A percentile compares a stretch with the other conserved stretches of the same genome.
Conservation (phyloP, 2,113 vertebrate species). For the Labrus mixtus region DNA sequence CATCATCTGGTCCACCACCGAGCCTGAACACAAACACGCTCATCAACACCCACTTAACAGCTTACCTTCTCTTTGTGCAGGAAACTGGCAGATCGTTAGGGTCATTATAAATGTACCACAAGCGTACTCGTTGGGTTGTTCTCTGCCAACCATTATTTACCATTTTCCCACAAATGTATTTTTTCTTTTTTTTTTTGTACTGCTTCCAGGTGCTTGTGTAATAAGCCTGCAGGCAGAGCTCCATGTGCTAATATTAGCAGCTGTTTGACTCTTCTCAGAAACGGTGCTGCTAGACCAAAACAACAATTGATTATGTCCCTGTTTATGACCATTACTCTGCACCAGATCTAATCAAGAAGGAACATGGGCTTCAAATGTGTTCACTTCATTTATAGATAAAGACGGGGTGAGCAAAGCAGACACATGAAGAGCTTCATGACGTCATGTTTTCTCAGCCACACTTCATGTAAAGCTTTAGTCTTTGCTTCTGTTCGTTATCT, state of each 20-base stretch:
- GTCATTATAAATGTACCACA: constrained; percentile 23
- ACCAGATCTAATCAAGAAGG: constrained; percentile 57
- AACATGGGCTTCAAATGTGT: constrained; percentile 53
- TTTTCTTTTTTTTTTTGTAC: constrained; percentile 52
- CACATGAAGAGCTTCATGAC: no score
- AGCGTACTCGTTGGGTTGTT: constrained; percentile 15
- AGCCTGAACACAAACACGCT: constrained; percentile 81
- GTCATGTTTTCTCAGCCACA: no score
- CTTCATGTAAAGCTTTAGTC: no score
- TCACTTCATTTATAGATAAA: constrained; percentile 43
- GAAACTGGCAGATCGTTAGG: constrained; percentile 1
- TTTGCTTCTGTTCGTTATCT: no score
- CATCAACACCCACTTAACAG: background rate
- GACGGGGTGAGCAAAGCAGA: constrained; percentile 6
- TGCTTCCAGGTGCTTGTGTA: constrained; percentile 18
- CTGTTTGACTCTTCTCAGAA: constrained; percentile 51
- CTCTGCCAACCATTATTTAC: constrained; percentile 20
- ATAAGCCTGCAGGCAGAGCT: constrained; percentile 39
- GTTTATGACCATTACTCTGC: constrained; percentile 50
- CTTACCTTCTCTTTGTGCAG: constrained; percentile 5
- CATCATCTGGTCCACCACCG: constrained; percentile 90
- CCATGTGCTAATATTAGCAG: constrained; percentile 59
- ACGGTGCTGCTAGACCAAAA: constrained; percentile 38
- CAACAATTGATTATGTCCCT: constrained; percentile 66
- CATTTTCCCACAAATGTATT: constrained; percentile 36